phyloP scores from a whole-genome alignment of 2,113 vertebrate species.

The Chlamydotis undulata region DNA sequence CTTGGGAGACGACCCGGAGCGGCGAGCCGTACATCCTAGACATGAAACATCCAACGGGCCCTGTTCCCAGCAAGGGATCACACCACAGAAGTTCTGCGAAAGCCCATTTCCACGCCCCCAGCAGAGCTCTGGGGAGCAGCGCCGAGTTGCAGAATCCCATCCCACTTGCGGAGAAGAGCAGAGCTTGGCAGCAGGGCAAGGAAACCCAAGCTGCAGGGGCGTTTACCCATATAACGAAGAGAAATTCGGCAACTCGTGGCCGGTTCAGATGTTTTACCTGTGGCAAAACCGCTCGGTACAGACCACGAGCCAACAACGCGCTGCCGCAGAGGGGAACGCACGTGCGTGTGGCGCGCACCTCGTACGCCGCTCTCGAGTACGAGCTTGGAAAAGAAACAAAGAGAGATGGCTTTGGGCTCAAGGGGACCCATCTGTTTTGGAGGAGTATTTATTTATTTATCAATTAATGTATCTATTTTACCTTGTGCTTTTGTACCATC shows the following conservation, averaged over 20 bases:
- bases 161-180: background rate
- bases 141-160: rapidly evolving
- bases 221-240: background rate
- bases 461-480: constrained; percentile 67
- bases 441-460: constrained; percentile 69
- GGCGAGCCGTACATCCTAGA: background rate
- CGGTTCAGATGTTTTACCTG: background rate
- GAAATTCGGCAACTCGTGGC: rapidly evolving
- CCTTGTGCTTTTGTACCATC: constrained; percentile 34
- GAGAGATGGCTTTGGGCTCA: constrained; percentile 42
- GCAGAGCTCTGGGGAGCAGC: background rate
- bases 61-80: background rate
- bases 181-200: background rate
- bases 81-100: background rate
- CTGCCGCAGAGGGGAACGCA: background rate
- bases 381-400: constrained; percentile 55
- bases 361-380: background rate
- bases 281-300: background rate
- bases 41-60: background rate
- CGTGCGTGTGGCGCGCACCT: background rate
- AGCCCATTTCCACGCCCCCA: background rate
- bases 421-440: constrained; percentile 60
- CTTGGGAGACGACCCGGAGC: background rate
- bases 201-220: background rate
- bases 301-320: rapidly evolving